phyloP scores from a whole-genome alignment of 2,797 vertebrate genomes.

The Liasis olivaceus region DNA sequence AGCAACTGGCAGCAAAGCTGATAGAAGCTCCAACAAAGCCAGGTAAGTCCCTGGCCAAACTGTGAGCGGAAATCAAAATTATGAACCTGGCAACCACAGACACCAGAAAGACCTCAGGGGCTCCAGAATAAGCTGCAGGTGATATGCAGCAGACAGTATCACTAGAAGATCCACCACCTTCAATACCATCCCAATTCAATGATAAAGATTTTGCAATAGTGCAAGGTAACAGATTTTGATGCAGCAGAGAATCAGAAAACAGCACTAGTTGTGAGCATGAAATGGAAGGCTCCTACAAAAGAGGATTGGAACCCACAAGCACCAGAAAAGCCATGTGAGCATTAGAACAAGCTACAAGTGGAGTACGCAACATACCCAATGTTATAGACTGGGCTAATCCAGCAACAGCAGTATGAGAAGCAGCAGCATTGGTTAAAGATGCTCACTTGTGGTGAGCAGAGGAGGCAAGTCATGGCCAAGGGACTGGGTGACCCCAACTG shows the following conservation, averaged over 20 bases:
- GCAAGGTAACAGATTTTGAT: not conserved
- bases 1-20: not conserved
- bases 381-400: not conserved
- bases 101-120: not conserved
- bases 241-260: not conserved
- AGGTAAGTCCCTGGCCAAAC: not conserved
- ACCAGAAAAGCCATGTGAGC: not conserved
- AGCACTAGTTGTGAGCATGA: not conserved
- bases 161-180: not conserved
- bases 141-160: not conserved
- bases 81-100: not conserved
- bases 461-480: not conserved
- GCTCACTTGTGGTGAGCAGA: not conserved
- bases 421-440: not conserved
- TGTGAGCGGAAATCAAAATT: not conserved
- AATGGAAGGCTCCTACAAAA: not conserved
- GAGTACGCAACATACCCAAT: not conserved
- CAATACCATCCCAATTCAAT: not conserved
- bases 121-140: not conserved
- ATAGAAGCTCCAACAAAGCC: not conserved
- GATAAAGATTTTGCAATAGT: not conserved
- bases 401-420: not conserved
- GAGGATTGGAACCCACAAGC: not conserved
- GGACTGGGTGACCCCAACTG: not conserved
- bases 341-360: not conserved